Percentiles rank a stretch among this genome's conserved stretches.
Evolutionary conservation across 2,797 vertebrate genomes (phyloP).

Genomic region (Acridotheres tristis): DNA sequence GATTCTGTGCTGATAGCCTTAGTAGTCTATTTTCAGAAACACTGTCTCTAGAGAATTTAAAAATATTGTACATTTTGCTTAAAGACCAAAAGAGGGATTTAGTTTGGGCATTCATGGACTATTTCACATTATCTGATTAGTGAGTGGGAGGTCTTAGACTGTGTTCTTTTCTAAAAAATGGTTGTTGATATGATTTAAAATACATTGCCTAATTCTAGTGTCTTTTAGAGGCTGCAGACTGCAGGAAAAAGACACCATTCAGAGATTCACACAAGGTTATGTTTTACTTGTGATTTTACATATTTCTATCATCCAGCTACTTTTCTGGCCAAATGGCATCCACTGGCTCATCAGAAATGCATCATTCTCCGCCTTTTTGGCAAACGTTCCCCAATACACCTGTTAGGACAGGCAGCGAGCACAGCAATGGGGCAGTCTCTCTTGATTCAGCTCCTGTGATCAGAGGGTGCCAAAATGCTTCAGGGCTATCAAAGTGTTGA

Average conservation of each 20-base stretch:
- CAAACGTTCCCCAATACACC: conserved; percentile 30
- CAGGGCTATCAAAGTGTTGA: conserved; percentile 57
- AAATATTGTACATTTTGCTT: not conserved
- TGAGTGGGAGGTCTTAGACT: not conserved
- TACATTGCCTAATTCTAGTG: not conserved
- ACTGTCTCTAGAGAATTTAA: not conserved
- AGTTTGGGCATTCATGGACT: not conserved
- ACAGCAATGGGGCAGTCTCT: conserved; percentile 4
- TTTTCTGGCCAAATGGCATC: conserved; percentile 55
- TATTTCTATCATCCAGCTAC: conserved; percentile 44
- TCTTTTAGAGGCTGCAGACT: not conserved
- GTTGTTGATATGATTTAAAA: not conserved
- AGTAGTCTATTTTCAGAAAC: conserved; percentile 44
- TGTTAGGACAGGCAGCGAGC: conserved; percentile 1
- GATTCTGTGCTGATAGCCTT: conserved; percentile 38
- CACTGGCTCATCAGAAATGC: conserved; percentile 61
- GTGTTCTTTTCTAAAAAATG: not conserved
- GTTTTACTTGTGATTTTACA: conserved; percentile 36
- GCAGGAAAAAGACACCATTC: not conserved
- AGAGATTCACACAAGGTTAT: conserved; percentile 1
- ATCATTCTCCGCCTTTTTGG: conserved; percentile 32
- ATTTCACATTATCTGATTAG: not conserved
- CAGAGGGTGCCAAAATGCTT: conserved; percentile 61
- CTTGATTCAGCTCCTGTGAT: not conserved
- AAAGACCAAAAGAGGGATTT: not conserved